phyloP scores from a whole-genome alignment of 2,797 vertebrate species.

The Lepus oiostolus region DNA sequence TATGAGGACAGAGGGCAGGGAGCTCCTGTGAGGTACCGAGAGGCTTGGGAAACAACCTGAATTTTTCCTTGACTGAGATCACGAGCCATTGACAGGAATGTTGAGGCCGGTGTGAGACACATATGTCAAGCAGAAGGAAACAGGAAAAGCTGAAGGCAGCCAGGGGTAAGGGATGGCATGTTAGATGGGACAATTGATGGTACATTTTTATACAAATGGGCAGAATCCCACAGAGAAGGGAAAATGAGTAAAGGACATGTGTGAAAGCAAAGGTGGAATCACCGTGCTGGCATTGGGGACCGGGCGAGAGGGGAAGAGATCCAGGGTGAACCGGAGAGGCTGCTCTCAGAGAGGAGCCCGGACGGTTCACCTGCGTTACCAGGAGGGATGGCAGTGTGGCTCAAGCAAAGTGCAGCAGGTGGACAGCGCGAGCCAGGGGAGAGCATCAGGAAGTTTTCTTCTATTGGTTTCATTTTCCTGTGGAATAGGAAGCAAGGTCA shows the following conservation, averaged over 20 bases:
- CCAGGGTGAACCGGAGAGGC: neutral
- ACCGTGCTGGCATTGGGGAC: neutral
- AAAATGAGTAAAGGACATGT: neutral
- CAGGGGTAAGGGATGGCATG: neutral
- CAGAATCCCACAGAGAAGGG: neutral
- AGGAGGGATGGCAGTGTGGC: fast-evolving
- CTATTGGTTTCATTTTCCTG: neutral
- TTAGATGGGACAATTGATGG: neutral
- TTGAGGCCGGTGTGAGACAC: neutral
- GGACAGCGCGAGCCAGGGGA: neutral
- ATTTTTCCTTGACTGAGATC: neutral
- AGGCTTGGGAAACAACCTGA: neutral
- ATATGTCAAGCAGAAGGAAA: conserved; percentile 31
- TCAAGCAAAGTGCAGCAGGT: too few relatives aligned
- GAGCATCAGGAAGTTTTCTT: neutral
- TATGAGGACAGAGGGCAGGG: neutral
- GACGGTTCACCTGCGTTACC: neutral
- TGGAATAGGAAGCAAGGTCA: neutral
- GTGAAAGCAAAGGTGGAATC: neutral
- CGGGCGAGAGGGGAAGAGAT: neutral
- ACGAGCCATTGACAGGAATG: neutral
- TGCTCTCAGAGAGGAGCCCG: neutral
- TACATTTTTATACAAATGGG: neutral
- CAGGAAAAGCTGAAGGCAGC: neutral
- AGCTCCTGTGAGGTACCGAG: neutral